phyloP scores from a whole-genome alignment of 1,140 invertebrate species.

The Drosophila willistoni region DNA sequence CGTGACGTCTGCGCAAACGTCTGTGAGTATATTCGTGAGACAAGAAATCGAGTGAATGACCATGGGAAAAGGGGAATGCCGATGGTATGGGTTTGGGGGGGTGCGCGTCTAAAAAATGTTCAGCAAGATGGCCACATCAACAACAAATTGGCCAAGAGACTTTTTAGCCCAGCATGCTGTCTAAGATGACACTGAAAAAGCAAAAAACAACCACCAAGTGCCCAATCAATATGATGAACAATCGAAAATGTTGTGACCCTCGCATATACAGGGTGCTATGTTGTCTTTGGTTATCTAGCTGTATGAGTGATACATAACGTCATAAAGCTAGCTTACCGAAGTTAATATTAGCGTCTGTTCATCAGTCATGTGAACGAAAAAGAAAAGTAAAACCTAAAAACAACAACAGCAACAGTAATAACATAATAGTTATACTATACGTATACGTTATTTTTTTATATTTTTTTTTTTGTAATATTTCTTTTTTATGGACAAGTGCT shows the following conservation, averaged over 20 bases:
- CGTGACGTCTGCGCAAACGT: conserved; percentile 13
- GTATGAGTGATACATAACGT: conserved; percentile 83
- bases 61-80: conserved; percentile 21
- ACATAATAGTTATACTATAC: conserved; percentile 19
- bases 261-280: conserved; percentile 71
- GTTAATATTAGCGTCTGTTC: conserved; percentile 82
- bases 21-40: conserved; percentile 34
- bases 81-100: no score
- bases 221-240: conserved; percentile 1
- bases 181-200: no score
- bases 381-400: background rate
- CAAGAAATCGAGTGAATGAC: conserved; percentile 62
- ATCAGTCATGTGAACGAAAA: conserved; percentile 35
- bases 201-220: background rate
- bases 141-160: background rate
- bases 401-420: background rate
- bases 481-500: conserved; percentile 49
- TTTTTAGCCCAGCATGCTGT: background rate
- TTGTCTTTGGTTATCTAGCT: conserved; percentile 84
- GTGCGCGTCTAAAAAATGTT: background rate
- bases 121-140: conserved; percentile 20
- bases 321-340: conserved; percentile 84
- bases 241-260: conserved; percentile 5
- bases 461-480: conserved; percentile 39
- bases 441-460: background rate